Evolutionary conservation across 2,113 vertebrate genomes (phyloP), one percentile per base, ranked within the genome.

Genomic region (Haemorhous mexicanus): DNA sequence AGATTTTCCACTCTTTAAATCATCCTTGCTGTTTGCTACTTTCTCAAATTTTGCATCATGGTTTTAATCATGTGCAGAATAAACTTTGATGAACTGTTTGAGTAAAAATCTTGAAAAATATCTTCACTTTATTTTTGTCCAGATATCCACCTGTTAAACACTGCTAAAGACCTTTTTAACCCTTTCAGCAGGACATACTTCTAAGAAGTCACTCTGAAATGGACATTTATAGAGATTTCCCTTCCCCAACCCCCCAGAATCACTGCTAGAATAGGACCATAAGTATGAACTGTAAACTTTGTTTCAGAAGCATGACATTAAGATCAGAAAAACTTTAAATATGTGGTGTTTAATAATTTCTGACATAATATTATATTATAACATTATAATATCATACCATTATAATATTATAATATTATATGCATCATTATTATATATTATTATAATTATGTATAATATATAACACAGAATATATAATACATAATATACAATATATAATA

Each of bases 1-100:
- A 90, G 79, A 88, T 95, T 92, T 94, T 89, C 64, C 30, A 77
- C 50, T n/a, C n/a, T 86, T 94, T 62, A 85, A 89, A 62, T 84
- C 11, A 58, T 92, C 58, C 67, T 84, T 58, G 49, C 3, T 4
- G 11, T 64, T 76, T 85, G 17, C 49, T 67, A 39, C 61, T 90
- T 41, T 53, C 35, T 86, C 70, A 82, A 33, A 80, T 89, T 93
- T 81, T 79, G 12, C 32, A 39, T 10, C 56, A 24, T 43, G 7
- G 1, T 89, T 84, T 90, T 43, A 80, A 80, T 50, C 44, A 43
- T 32, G 5, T 62, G 76, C 12, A 69, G 33, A 84, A 62, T 30
- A 74, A 64, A 59, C 20, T 32, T 79, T 52, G 21, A 33, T 79
- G 28, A 30, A 72, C 39, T 72, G 37, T 76, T 74, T 17, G 35